Percentiles rank a stretch among this genome's conserved stretches.
phyloP scores from a whole-genome alignment of 2,113 vertebrate genomes.

The Hemicordylus capensis region DNA sequence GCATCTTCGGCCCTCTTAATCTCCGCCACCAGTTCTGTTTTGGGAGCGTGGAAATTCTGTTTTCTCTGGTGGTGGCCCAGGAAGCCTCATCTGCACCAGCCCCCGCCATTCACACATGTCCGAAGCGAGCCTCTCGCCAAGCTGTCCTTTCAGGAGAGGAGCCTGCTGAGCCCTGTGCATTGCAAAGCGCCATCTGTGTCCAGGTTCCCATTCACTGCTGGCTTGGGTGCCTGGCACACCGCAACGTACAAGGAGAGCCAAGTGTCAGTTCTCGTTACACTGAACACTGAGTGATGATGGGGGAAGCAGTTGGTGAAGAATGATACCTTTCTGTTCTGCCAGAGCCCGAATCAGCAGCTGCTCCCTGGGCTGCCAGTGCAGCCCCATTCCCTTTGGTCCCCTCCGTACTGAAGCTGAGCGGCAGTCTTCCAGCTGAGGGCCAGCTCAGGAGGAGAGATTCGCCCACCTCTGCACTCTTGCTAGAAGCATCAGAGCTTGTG shows the following conservation, averaged over 20 bases:
- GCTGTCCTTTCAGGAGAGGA: rapidly evolving
- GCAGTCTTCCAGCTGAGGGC: neutral
- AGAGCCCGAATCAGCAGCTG: neutral
- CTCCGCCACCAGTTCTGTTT: too few species aligned
- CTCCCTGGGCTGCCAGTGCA: neutral
- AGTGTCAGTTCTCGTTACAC: neutral
- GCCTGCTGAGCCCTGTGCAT: neutral
- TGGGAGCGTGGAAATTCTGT: neutral
- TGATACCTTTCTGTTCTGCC: neutral
- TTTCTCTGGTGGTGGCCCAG: neutral
- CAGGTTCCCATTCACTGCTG: neutral
- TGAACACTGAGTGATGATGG: neutral
- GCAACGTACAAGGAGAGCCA: neutral
- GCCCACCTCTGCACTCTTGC: neutral
- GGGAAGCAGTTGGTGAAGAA: neutral
- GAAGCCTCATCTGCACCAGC: neutral
- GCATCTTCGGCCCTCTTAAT: neutral
- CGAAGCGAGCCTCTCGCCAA: neutral
- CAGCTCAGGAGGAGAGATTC: neutral
- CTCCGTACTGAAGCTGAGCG: neutral
- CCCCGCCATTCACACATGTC: neutral
- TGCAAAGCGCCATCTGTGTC: neutral
- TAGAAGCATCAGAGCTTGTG: neutral
- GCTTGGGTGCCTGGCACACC: neutral
- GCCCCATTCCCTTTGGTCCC: neutral